Evolutionary conservation across 2,797 vertebrate species (phyloP).

Genomic region (Lophotriccus pileatus): DNA sequence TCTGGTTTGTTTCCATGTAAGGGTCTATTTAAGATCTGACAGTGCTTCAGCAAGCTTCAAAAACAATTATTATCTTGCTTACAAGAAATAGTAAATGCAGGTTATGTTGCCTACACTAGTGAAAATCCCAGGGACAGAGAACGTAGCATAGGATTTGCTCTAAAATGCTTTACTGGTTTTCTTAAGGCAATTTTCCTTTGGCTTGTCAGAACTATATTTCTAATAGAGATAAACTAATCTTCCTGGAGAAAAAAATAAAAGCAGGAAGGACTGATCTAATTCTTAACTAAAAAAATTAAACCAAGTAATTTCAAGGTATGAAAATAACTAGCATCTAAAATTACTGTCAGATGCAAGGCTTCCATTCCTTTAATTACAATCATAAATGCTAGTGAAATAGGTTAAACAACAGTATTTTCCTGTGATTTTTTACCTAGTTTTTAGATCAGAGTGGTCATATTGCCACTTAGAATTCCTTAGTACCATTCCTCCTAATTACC

Average conservation of each 20-base stretch:
- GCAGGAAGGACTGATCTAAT: neutral
- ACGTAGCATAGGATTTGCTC: neutral
- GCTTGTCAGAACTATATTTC: neutral
- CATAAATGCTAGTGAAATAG: neutral
- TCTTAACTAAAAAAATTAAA: neutral
- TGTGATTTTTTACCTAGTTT: neutral
- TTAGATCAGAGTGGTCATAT: neutral
- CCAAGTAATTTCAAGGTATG: neutral
- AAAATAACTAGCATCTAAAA: neutral
- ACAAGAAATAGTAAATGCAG: neutral
- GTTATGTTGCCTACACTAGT: neutral
- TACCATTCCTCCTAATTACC: neutral
- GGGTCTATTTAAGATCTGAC: neutral
- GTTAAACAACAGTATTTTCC: neutral
- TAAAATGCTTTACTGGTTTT: rapidly evolving
- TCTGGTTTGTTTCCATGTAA: neutral
- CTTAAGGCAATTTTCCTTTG: neutral
- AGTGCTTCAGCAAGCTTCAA: neutral
- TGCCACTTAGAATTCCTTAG: neutral
- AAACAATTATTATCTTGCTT: neutral
- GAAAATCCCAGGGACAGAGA: neutral
- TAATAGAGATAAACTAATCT: neutral
- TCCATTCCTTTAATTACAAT: neutral
- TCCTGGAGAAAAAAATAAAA: neutral
- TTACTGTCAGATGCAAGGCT: neutral